Evolutionary conservation across 2,888 invertebrate genomes (phyloP), one percentile per base, ranked within the genome.

Genomic region (Fragum fragum): DNA sequence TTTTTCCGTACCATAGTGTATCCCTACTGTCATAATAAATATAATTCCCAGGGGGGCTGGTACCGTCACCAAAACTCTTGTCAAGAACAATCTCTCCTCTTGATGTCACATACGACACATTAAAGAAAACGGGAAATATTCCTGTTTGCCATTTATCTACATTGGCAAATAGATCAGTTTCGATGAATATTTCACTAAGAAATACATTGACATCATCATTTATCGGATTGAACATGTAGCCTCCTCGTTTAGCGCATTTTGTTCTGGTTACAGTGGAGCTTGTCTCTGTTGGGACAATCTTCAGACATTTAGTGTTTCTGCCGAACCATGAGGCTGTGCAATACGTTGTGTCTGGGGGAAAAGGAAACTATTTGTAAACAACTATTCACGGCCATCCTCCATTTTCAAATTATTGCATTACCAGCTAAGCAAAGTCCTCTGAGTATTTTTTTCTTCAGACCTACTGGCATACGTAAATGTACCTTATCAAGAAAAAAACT

Each of bases 301-400:
- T 78, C 52, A 68, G 81, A 23, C 86, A 86, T 16, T 69, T 53
- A 23, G 61, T 75, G 9, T 76, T 32, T 26, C 57, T 42, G 18
- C 86, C 86, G 29, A 86, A 53, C 81, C 81, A 83, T 5, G 52
- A 69, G 2, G 76, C 61, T 14, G 78, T 72, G 76, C 86, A 86
- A 11, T 16, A 11, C 18, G 83, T 76, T 0, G 70, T 36, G 66
- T 86, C 86, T 86, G 76, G n/a, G 57, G 74, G 39, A 57, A 0
- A 28, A 14, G n/a, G n/a, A n/a, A n/a, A n/a, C n/a, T n/a, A n/a
- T n/a, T n/a, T n/a, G n/a, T n/a, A n/a, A n/a, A n/a, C n/a, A n/a
- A n/a, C n/a, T n/a, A n/a, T n/a, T n/a, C n/a, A n/a, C n/a, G n/a
- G n/a, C n/a, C n/a, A n/a, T n/a, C n/a, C n/a, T n/a, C n/a, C n/a